A percentile compares a stretch with the other conserved stretches of the same genome.
Conservation (phyloP, 2,888 invertebrate species). For the Dynastes tityus region DNA sequence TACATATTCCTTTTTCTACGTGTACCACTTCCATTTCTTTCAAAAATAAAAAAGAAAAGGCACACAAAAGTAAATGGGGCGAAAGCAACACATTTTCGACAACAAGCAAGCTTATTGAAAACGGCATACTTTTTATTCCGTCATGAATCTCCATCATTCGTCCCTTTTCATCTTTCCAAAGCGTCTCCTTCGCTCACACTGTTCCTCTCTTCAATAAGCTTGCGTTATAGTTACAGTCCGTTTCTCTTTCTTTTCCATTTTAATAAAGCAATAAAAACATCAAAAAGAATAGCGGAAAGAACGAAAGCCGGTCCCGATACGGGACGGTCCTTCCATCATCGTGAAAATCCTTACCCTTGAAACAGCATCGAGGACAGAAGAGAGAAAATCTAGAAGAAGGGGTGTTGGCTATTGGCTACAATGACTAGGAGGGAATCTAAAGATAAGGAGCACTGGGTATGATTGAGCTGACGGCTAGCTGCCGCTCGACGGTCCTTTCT, state of each 20-base stretch:
- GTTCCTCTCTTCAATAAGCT: too few species aligned
- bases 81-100: too few species aligned
- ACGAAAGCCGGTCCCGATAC: background rate
- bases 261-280: conserved; percentile 46
- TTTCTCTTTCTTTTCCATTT: conserved; percentile 25
- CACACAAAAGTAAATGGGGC: too few species aligned
- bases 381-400: background rate
- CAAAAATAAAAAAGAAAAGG: too few species aligned
- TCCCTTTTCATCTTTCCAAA: background rate
- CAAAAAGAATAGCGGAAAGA: background rate
- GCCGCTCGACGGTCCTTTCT: too few species aligned
- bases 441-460: conserved; percentile 8
- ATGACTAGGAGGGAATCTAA: background rate
- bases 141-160: too few species aligned
- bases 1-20: too few species aligned
- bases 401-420: background rate
- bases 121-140: too few species aligned
- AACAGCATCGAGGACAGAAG: background rate
- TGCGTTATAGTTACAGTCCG: too few species aligned
- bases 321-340: background rate
- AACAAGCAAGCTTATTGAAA: too few species aligned
- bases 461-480: conserved; percentile 23
- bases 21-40: too few species aligned
- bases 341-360: background rate
- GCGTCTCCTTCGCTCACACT: too few species aligned